phyloP scores from a whole-genome alignment of 2,888 invertebrate genomes.

The Aphrophora alni region DNA sequence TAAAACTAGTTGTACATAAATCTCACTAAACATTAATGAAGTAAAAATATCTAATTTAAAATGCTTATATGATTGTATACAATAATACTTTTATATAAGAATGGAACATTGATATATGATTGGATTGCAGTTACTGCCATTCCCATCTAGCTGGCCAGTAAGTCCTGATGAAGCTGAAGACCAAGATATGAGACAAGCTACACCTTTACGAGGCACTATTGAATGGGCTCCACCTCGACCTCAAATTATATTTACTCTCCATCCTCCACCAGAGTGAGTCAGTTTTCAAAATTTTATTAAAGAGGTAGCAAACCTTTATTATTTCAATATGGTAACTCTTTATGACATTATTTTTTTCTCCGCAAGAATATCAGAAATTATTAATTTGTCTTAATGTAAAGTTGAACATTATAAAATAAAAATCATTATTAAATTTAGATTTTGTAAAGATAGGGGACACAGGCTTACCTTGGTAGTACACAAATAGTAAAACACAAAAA shows the following conservation, averaged over 20 bases:
- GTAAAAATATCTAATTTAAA: too few relatives aligned
- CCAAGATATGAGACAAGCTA: constrained; percentile 55
- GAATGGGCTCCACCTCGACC: constrained; percentile 87
- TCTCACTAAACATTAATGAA: too few relatives aligned
- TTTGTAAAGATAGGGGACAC: too few relatives aligned
- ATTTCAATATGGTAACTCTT: not conserved
- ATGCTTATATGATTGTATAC: too few relatives aligned
- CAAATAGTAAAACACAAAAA: too few relatives aligned
- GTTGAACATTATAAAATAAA: too few relatives aligned
- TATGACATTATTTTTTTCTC: not conserved
- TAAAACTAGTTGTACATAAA: too few relatives aligned
- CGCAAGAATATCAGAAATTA: not conserved
- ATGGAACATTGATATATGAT: not conserved
- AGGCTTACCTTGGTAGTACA: too few relatives aligned
- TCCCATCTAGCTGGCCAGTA: constrained; percentile 74
- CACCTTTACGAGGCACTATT: constrained; percentile 72
- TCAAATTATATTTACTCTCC: constrained; percentile 82
- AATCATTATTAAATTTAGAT: too few relatives aligned
- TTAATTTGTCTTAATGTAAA: too few relatives aligned
- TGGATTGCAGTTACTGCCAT: constrained; percentile 66
- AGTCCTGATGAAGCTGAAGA: constrained; percentile 69
- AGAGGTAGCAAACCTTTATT: not conserved
- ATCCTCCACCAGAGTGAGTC: constrained; percentile 70
- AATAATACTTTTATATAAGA: too few relatives aligned
- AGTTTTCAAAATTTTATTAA: not conserved